phyloP scores from a whole-genome alignment of 2,797 vertebrate species.

The Danio tinwini region DNA sequence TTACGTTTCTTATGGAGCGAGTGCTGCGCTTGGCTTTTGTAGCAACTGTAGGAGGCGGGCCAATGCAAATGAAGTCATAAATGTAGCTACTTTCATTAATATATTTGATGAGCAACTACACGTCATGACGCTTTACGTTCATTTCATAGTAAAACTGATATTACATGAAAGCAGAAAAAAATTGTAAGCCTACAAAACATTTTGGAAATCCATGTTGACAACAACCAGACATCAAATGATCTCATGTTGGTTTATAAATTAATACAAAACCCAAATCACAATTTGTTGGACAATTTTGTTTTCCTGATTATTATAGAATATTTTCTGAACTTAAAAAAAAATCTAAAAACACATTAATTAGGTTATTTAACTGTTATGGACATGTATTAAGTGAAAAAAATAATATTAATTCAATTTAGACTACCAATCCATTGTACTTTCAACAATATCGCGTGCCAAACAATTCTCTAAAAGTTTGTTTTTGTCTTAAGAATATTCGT shows the following conservation, averaged over 20 bases:
- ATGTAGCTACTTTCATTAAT: neutral
- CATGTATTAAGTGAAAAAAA: no score
- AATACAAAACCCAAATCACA: neutral
- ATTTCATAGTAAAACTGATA: neutral
- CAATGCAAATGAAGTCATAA: neutral
- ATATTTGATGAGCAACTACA: neutral
- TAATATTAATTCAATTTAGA: no score
- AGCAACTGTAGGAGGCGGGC: conserved; percentile 13
- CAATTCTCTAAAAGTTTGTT: conserved; percentile 53
- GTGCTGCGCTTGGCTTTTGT: conserved; percentile 21
- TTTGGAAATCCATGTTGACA: neutral
- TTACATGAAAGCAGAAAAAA: neutral
- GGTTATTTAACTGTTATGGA: neutral
- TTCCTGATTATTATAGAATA: neutral
- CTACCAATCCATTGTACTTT: neutral
- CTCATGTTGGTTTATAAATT: neutral
- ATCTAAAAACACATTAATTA: neutral
- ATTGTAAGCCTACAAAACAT: no score
- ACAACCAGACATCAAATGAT: neutral
- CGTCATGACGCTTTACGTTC: neutral
- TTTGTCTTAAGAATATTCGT: conserved; percentile 20
- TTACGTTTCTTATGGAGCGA: conserved; percentile 30
- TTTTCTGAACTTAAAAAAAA: neutral
- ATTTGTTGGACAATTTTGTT: neutral
- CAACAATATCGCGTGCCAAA: conserved; percentile 58